phyloP scores from a whole-genome alignment of 1,140 invertebrate species.

The Macrotrachela quadricornifera region DNA sequence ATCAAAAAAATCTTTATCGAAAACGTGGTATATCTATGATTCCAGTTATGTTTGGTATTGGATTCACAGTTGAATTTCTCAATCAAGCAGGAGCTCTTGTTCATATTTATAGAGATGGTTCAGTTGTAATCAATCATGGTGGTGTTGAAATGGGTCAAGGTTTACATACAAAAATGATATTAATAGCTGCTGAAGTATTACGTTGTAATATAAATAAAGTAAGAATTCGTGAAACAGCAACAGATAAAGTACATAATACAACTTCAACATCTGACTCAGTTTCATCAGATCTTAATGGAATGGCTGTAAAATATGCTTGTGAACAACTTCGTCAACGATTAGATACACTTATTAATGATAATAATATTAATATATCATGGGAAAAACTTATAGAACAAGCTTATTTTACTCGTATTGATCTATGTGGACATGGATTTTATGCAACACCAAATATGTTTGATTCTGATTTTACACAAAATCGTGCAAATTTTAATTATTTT shows the following conservation, averaged over 20 bases:
- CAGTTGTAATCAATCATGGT: conserved; percentile 63
- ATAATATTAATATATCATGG: conserved; percentile 4
- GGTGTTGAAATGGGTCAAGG: conserved; percentile 91
- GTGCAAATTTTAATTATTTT: conserved; percentile 1
- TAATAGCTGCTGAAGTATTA: conserved; percentile 38
- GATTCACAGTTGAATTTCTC: conserved; percentile 52
- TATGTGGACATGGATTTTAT: background rate
- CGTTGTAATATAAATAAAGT: conserved; percentile 52
- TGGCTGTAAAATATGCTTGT: conserved; percentile 45
- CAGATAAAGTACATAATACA: conserved; percentile 81
- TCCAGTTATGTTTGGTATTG: conserved; percentile 73
- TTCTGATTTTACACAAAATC: background rate
- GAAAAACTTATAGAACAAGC: conserved; percentile 3
- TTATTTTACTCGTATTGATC: background rate
- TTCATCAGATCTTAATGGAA: conserved; percentile 76
- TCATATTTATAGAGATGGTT: conserved; percentile 68
- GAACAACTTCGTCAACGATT: conserved; percentile 2
- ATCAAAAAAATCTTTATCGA: conserved; percentile 56
- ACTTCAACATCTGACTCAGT: conserved; percentile 71
- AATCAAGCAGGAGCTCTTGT: conserved; percentile 71
- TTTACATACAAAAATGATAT: conserved; percentile 78
- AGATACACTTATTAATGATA: background rate
- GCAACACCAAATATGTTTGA: background rate
- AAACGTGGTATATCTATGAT: conserved; percentile 64
- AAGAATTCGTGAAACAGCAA: conserved; percentile 63